Conservation (phyloP, 2,797 vertebrate genomes). For the Scolopax bukidnonensis region DNA sequence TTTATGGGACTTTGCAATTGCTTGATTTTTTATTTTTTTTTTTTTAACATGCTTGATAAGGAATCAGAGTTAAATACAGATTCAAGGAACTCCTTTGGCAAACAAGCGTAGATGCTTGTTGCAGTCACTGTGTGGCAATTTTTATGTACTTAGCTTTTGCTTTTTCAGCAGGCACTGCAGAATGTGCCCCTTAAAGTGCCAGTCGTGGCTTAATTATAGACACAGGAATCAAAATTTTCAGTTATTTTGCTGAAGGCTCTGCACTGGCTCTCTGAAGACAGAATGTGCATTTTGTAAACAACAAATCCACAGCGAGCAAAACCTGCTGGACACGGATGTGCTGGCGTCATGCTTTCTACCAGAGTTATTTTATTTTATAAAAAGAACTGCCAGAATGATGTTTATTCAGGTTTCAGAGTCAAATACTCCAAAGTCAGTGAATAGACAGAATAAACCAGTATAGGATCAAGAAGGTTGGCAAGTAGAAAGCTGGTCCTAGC, state of each 20-base stretch:
- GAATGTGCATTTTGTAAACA: background rate
- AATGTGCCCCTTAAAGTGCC: background rate
- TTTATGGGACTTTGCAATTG: background rate
- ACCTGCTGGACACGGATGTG: background rate
- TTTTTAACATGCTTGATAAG: conserved; percentile 1
- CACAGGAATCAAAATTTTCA: background rate
- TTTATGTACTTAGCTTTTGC: background rate
- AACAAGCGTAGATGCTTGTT: background rate
- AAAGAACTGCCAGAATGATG: background rate
- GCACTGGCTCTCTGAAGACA: background rate
- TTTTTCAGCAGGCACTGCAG: background rate
- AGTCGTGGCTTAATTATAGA: background rate
- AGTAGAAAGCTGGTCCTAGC: background rate
- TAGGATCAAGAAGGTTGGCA: background rate
- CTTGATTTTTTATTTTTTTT: background rate
- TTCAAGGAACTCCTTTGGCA: background rate
- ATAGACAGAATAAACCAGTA: background rate
- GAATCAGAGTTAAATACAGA: background rate
- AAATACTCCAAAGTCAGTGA: background rate
- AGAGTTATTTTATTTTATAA: background rate
- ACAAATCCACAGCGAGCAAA: background rate
- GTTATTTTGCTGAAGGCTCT: background rate
- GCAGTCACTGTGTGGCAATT: background rate
- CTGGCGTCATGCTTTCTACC: background rate
- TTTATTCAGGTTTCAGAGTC: background rate